Evolutionary conservation across 2,888 invertebrate genomes (phyloP).

Genomic region (Agrenia bidenticulata): DNA sequence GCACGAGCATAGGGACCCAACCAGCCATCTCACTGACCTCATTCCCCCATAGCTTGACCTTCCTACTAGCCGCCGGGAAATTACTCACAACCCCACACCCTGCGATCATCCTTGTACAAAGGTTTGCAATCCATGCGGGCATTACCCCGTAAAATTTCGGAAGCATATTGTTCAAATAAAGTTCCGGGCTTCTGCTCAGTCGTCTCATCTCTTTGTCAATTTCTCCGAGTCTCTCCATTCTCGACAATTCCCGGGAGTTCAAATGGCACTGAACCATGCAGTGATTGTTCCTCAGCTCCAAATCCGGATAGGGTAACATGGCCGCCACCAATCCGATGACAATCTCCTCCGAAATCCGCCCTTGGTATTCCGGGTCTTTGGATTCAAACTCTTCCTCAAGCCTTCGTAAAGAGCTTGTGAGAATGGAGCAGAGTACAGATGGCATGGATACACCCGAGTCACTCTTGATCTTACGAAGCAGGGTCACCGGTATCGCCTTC

Average conservation of each 20-base stretch:
- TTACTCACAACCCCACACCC: conserved; percentile 45
- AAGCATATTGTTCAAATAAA: conserved; percentile 35
- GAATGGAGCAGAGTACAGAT: conserved; percentile 33
- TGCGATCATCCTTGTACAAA: conserved; percentile 32
- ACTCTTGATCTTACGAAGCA: conserved; percentile 30
- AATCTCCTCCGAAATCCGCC: not conserved
- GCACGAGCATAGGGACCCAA: conserved; percentile 41
- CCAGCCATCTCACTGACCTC: conserved; percentile 45
- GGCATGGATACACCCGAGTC: conserved; percentile 36
- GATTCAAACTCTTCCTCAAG: conserved; percentile 26
- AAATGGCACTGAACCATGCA: conserved; percentile 31
- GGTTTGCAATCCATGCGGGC: conserved; percentile 36
- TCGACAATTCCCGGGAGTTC: conserved; percentile 18
- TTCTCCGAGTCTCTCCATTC: conserved; percentile 22
- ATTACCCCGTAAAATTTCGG: conserved; percentile 42
- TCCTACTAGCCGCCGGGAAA: conserved; percentile 36
- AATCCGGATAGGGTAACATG: conserved; percentile 38
- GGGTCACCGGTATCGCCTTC: conserved; percentile 30
- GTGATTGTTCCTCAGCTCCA: conserved; percentile 39
- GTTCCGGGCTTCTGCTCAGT: conserved; percentile 31
- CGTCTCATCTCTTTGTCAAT: conserved; percentile 30
- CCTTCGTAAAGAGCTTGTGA: conserved; percentile 31
- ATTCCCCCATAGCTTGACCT: conserved; percentile 38
- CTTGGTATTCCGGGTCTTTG: not conserved
- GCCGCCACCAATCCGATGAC: conserved; percentile 37